Evolutionary conservation across 2,113 vertebrate genomes (phyloP), one percentile per base, ranked within the genome.

Genomic region (Formicarius rufipectus): DNA sequence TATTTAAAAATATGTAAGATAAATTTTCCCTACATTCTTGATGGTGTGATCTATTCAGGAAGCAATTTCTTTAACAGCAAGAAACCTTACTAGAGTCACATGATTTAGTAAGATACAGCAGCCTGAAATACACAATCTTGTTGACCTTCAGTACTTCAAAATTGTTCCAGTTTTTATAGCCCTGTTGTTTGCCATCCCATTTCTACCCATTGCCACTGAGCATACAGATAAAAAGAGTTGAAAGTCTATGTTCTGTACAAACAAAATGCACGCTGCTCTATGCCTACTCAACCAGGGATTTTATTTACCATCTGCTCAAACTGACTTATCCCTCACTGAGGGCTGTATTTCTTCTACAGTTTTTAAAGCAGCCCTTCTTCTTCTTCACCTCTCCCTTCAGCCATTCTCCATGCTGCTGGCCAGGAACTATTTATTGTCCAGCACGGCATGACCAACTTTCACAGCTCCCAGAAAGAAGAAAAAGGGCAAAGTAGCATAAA

Each of bases 221-320:
- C 33, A 76, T 4, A 85, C 25, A 88, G 68, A 91, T 69, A 84
- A n/a, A 40, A 49, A 49, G 67, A 83, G 85, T 6, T 83, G 42
- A 90, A 94, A 88, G 82, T 71, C 83, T 90, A 22, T 76, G 92
- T 96, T 75, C 58, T 79, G 40, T 44, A 72, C 37, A 60, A 45
- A 39, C 7, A 72, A 84, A 89, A 89, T 3, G 31, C 4, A 0
- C 0, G 0, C 27, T 52, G 62, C n/a, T 79, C 52, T 53, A 60
- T 64, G 40, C 75, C 74, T 80, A n/a, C 76, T 76, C 66, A 73
- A 33, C 8, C 0, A 0, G 18, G 28, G 49, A 60, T 85, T 87
- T 83, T 59, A 73, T 78, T 75, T 91, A 68, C 81, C 14, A 8
- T 22, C 2, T 0, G 14, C 52, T 82, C 68, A 56, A 23, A 14